Percentiles rank a stretch among this genome's conserved stretches.
phyloP scores from a whole-genome alignment of 1,140 invertebrate species.

The Zaprionus camerounensis region DNA sequence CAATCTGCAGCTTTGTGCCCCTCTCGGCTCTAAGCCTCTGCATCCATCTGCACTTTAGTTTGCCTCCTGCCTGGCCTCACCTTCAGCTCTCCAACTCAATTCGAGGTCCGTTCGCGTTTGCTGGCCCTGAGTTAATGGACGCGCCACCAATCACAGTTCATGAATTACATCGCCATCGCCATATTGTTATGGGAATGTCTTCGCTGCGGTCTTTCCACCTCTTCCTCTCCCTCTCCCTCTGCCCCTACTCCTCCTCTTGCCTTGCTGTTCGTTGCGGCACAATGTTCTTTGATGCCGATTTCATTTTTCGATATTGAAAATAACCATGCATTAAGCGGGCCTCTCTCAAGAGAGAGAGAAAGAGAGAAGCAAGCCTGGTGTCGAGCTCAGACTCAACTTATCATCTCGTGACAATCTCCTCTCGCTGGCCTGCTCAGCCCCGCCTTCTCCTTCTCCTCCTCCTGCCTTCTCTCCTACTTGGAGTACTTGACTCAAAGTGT shows the following conservation, averaged over 20 bases:
- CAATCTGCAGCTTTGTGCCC: no score
- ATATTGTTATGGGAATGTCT: conserved; percentile 79
- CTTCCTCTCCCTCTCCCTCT: neutral
- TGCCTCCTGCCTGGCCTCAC: neutral
- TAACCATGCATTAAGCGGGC: conserved; percentile 72
- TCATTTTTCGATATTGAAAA: conserved; percentile 83
- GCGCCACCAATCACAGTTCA: conserved; percentile 80
- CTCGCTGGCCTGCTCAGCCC: conserved; percentile 9
- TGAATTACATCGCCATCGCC: conserved; percentile 79
- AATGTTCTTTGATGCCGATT: conserved; percentile 81
- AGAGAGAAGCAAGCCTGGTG: neutral
- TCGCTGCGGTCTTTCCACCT: conserved; percentile 38
- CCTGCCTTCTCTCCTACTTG: conserved; percentile 14
- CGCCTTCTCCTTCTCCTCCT: conserved; percentile 15
- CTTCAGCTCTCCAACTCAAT: neutral
- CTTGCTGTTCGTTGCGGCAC: conserved; percentile 51
- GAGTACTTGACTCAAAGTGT: conserved; percentile 60
- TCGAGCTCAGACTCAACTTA: conserved; percentile 36
- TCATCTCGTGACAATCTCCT: conserved; percentile 75
- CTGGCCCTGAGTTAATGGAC: conserved; percentile 48
- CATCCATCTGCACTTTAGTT: neutral
- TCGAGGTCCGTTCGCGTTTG: neutral
- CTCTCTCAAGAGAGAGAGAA: conserved; percentile 14
- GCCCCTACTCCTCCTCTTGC: neutral
- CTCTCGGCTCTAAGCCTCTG: neutral